Evolutionary conservation across 2,888 invertebrate genomes (phyloP), one percentile per base, ranked within the genome.

Genomic region (Masnerella sp.): DNA sequence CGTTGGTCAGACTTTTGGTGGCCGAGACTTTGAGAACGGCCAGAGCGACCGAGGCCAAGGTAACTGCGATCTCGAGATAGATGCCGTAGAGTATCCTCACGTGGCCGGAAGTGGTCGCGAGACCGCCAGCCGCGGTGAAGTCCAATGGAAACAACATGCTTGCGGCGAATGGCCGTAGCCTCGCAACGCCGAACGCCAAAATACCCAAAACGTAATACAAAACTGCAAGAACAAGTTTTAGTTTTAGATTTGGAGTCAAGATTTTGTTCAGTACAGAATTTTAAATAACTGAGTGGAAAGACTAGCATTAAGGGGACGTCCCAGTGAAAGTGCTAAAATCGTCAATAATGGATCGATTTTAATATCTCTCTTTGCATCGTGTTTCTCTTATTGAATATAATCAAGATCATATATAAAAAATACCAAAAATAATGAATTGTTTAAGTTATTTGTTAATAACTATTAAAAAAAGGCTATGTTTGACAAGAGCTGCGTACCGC

Each of bases 101-200:
- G 79, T 90, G 87, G 2, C 90, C 90, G 47, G 88, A 86, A 18
- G 92, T 91, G 15, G 88, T 89, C 5, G 91, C 92, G 22, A 93
- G 90, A 1, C 92, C 92, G 0, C 93, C 93, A 0, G 90, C 91
- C 0, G 92, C 92, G 4, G 93, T 93, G 79, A 93, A 93, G 82
- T 93, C 92, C 71, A 93, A 80, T 0, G 93, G 93, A 80, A 93
- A 93, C 87, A 93, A 88, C 14, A 91, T 82, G 68, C 90, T 88
- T 40, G 91, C 91, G 2, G 90, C 84, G 0, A 90, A 81, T 1
- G 88, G 84, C 62, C 89, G 88, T 5, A 87, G 84, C 43, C 92
- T 88, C 1, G 89, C 86, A 11, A 91, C 87, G 0, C 93, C 93
- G 78, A 93, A 93, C 14, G 89, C 82, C 0, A 91, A 75, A 40